phyloP scores from a whole-genome alignment of 2,797 vertebrate species.

The Crenuchus spilurus region DNA sequence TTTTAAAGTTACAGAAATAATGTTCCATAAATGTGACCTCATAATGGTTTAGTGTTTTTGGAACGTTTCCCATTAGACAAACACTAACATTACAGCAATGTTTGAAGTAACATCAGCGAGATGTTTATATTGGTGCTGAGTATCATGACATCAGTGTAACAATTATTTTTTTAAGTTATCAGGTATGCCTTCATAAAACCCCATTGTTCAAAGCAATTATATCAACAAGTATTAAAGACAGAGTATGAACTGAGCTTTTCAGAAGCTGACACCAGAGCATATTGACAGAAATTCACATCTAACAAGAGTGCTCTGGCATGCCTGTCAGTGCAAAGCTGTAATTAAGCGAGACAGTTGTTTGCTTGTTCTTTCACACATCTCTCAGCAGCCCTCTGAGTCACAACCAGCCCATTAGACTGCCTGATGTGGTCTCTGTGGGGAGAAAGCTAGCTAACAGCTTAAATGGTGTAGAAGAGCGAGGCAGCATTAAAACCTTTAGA shows the following conservation, averaged over 20 bases:
- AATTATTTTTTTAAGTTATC: too few relatives aligned
- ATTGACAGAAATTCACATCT: neutral
- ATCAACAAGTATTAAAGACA: neutral
- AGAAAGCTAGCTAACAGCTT: neutral
- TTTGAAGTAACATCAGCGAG: too few relatives aligned
- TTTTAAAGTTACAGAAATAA: too few relatives aligned
- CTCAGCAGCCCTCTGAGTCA: neutral
- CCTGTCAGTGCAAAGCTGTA: neutral
- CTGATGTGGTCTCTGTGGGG: neutral
- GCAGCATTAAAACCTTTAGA: neutral
- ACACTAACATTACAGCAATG: too few relatives aligned
- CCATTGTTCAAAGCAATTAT: neutral
- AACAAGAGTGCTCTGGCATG: neutral
- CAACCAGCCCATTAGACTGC: neutral
- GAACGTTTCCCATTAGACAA: too few relatives aligned
- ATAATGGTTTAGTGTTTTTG: too few relatives aligned
- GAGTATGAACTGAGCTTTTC: too few relatives aligned
- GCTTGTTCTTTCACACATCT: neutral
- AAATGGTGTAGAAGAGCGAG: neutral
- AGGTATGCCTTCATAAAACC: neutral
- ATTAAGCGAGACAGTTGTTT: neutral
- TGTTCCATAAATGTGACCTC: too few relatives aligned
- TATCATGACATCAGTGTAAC: too few relatives aligned
- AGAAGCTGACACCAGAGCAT: neutral
- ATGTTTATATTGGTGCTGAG: too few relatives aligned